Conservation (phyloP, 2,113 vertebrate genomes). For the Aptenodytes forsteri region DNA sequence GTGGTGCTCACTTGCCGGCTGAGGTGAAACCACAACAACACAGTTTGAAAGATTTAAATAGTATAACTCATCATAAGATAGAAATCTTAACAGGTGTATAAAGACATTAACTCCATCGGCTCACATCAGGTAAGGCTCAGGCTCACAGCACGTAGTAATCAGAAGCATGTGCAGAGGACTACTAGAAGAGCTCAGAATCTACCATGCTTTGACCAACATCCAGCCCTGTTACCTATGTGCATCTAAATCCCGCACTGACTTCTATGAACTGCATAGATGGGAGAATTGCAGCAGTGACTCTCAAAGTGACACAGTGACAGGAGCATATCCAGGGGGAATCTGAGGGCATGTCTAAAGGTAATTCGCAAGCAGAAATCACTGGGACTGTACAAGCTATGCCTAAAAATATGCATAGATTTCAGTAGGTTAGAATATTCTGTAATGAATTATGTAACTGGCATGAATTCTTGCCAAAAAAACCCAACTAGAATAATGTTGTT, state of each 20-base stretch:
- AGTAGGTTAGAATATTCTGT: constrained; percentile 42
- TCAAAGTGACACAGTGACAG: constrained; percentile 7
- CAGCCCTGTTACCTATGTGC: background rate
- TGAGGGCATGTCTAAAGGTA: background rate
- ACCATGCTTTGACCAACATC: background rate
- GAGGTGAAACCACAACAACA: too few species aligned
- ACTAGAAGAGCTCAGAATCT: background rate
- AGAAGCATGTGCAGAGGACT: background rate
- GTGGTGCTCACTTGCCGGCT: too few species aligned
- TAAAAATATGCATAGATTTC: constrained; percentile 43
- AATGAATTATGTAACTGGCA: constrained; percentile 52
- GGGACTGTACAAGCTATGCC: background rate
- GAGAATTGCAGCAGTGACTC: background rate
- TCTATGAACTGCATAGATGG: background rate
- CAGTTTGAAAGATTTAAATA: background rate
- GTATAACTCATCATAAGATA: background rate
- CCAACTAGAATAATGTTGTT: constrained; percentile 34
- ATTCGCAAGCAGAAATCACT: background rate
- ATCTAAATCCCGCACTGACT: background rate
- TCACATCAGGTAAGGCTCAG: background rate
- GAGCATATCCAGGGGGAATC: background rate
- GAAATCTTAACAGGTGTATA: background rate
- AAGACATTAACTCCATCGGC: background rate
- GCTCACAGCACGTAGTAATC: background rate
- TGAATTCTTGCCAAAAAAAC: constrained; percentile 48